Evolutionary conservation across 2,797 vertebrate genomes (phyloP).

Genomic region (Sebastes miniatus): DNA sequence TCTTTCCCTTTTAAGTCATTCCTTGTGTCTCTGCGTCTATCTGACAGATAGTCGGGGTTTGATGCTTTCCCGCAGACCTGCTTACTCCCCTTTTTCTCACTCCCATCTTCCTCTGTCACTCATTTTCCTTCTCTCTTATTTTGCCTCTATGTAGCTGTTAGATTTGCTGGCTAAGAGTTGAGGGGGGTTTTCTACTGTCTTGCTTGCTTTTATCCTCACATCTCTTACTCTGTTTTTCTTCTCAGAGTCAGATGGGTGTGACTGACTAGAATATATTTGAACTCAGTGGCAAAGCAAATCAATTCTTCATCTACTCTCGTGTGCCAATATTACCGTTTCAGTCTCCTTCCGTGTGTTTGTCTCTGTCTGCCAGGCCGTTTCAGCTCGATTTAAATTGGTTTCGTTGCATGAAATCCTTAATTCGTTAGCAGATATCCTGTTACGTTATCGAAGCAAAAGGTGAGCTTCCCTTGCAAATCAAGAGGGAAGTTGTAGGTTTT

Average conservation of each 20-base stretch:
- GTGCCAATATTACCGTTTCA: slow-evolving; percentile 1
- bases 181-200: slow-evolving; percentile 1
- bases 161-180: not conserved
- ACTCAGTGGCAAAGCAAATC: slow-evolving; percentile 19
- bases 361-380: slow-evolving; percentile 4
- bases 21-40: slow-evolving; percentile 2
- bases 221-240: not conserved
- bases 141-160: slow-evolving; percentile 9
- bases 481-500: slow-evolving; percentile 1
- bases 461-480: slow-evolving; percentile 2
- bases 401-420: not conserved
- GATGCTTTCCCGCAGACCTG: slow-evolving; percentile 30
- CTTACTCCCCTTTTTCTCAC: slow-evolving; percentile 13
- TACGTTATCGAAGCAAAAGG: slow-evolving; percentile 23
- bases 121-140: not conserved
- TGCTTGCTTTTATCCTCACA: not conserved
- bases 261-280: slow-evolving; percentile 33
- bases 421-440: not conserved
- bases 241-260: not conserved
- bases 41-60: slow-evolving; percentile 17
- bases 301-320: slow-evolving; percentile 14
- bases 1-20: slow-evolving; percentile 25
- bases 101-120: slow-evolving; percentile 33
- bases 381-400: slow-evolving; percentile 2
- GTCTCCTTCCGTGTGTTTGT: not conserved